phyloP scores from a whole-genome alignment of 92 coral and sea anemone genomes.

The Paramuricea clavata region DNA sequence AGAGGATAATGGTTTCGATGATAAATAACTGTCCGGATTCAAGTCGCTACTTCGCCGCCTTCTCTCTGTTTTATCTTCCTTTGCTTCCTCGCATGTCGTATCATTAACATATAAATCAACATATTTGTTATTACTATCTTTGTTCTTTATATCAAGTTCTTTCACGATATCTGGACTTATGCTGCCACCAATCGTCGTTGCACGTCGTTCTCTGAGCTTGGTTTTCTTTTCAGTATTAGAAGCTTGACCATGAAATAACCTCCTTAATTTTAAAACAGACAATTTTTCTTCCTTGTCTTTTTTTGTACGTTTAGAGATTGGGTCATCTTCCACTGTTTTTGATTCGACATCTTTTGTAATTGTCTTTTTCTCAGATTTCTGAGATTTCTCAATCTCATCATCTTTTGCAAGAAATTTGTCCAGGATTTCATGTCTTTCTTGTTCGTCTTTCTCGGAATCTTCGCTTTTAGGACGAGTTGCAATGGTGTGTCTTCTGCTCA shows the following conservation, averaged over 20 bases:
- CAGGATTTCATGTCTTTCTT: slow-evolving; percentile 1
- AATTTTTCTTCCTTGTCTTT: background rate
- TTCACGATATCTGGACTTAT: slow-evolving; percentile 73
- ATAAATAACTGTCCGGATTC: slow-evolving; percentile 24
- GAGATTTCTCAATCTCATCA: background rate
- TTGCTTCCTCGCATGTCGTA: background rate
- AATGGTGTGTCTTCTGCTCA: slow-evolving; percentile 32
- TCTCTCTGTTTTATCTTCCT: background rate
- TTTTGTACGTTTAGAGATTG: background rate
- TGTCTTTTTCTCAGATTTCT: background rate
- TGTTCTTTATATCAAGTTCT: slow-evolving; percentile 15
- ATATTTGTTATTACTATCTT: background rate
- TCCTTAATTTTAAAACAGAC: slow-evolving; percentile 21
- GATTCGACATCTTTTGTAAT: background rate
- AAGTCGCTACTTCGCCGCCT: slow-evolving; percentile 7
- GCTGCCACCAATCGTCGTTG: slow-evolving; percentile 79
- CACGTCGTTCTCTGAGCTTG: slow-evolving; percentile 47
- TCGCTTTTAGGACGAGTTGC: background rate
- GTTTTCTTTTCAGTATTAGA: slow-evolving; percentile 21
- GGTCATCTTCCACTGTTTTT: background rate
- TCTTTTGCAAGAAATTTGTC: slow-evolving; percentile 1
- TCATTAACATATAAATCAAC: slow-evolving; percentile 10
- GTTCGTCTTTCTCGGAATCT: background rate
- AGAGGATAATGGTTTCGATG: background rate
- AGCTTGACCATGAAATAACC: slow-evolving; percentile 23